A percentile compares a stretch with the other conserved stretches of the same genome.
Conservation (phyloP, 2,113 vertebrate genomes). For the Indri indri region DNA sequence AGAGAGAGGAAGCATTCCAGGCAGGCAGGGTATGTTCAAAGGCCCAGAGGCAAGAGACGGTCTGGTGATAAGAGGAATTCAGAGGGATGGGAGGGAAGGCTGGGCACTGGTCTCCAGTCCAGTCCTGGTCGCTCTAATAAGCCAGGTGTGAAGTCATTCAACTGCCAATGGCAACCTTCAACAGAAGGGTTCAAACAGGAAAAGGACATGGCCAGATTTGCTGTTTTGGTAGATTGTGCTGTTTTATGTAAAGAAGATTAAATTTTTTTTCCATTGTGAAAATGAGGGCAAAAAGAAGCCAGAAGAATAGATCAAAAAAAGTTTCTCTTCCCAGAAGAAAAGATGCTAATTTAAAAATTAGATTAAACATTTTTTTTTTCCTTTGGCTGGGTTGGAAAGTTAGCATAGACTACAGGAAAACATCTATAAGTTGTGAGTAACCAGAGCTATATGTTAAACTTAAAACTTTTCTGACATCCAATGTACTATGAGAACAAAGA, state of each 20-base stretch:
- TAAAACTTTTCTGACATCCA: background rate
- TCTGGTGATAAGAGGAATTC: background rate
- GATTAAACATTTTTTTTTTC: background rate
- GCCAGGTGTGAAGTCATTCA: background rate
- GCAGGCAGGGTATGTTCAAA: background rate
- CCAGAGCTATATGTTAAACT: background rate
- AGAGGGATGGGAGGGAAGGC: background rate
- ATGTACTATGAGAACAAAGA: background rate
- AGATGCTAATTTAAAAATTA: background rate
- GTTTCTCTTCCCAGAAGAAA: background rate
- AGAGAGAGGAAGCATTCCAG: background rate
- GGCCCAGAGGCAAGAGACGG: background rate
- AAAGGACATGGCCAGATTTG: background rate
- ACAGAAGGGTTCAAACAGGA: background rate
- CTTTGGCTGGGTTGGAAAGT: background rate
- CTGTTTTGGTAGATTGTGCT: background rate
- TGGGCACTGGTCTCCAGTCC: background rate
- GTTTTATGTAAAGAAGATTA: background rate
- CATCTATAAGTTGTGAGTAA: background rate
- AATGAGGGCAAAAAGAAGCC: background rate
- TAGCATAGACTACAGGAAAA: background rate
- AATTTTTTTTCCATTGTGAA: background rate
- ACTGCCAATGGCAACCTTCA: background rate
- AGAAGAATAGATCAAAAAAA: background rate
- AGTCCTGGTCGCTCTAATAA: background rate